Percentiles rank a stretch among this genome's conserved stretches.
These are phyloP conservation scores for Zaprionus gabonicus DNA, from an alignment of 1,140 invertebrate species.

Conservation along the genomic window DNA sequence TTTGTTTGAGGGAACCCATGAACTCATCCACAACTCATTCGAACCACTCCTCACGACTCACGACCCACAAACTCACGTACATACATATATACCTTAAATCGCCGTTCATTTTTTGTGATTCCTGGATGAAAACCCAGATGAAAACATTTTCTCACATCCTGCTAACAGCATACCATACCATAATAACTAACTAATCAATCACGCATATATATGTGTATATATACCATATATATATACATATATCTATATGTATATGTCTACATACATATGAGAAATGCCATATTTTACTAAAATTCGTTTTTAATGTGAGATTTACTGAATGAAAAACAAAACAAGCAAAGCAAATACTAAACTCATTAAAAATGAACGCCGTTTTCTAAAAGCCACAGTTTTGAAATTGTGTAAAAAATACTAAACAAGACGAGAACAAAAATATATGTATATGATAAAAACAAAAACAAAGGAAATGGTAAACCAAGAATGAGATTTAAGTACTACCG, in stretches of 20 bases:
- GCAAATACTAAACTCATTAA: slow-evolving; percentile 81
- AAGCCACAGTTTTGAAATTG: slow-evolving; percentile 82
- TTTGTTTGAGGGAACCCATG: slow-evolving; percentile 42
- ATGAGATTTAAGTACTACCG: slow-evolving; percentile 64
- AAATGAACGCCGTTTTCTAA: slow-evolving; percentile 81
- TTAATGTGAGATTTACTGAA: slow-evolving; percentile 79
- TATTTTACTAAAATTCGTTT: slow-evolving; percentile 68
- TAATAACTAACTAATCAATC: slow-evolving; percentile 25
- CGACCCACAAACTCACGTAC: slow-evolving; percentile 27
- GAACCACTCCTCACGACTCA: slow-evolving; percentile 12
- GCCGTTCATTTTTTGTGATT: slow-evolving; percentile 82
- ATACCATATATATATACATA: slow-evolving; percentile 38
- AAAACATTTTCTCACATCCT: slow-evolving; percentile 53
- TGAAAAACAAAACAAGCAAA: slow-evolving; percentile 64
- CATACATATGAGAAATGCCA: slow-evolving; percentile 73
- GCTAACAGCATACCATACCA: slow-evolving; percentile 48
- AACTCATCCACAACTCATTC: slow-evolving; percentile 14
- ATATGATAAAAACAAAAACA: slow-evolving; percentile 1
- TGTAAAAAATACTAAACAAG: slow-evolving; percentile 61
- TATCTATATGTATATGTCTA: slow-evolving; percentile 27
- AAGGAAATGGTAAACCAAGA: slow-evolving; percentile 48
- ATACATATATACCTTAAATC: slow-evolving; percentile 62
- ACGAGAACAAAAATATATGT: slow-evolving; percentile 23
- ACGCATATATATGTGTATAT: slow-evolving; percentile 28
- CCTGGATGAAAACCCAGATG: slow-evolving; percentile 58